These are phyloP conservation scores for Solea senegalensis DNA, from an alignment of 2,113 vertebrate genomes.

Conservation along the genomic window DNA sequence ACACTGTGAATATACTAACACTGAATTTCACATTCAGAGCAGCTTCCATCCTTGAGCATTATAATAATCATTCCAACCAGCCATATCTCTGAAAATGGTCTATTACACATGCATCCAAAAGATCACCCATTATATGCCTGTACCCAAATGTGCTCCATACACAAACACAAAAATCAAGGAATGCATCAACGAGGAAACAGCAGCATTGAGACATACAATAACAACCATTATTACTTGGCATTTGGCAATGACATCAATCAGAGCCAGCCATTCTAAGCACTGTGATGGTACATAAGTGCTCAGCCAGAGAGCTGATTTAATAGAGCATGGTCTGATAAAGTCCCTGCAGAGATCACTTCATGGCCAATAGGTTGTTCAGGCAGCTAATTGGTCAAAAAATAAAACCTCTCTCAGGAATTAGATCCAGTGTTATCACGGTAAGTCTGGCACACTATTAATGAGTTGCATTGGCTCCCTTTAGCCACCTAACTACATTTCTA, in stretches of 20 bases:
- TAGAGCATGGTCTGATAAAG: constrained; percentile 72
- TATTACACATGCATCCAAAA: constrained; percentile 2
- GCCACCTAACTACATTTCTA: constrained; percentile 62
- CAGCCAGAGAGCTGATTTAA: constrained; percentile 70
- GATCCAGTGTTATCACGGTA: constrained; percentile 51
- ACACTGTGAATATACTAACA: constrained; percentile 51
- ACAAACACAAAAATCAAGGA: background rate
- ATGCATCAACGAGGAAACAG: constrained; percentile 45
- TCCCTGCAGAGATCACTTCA: constrained; percentile 74
- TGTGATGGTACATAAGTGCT: constrained; percentile 68
- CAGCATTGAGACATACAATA: constrained; percentile 54
- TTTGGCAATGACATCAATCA: constrained; percentile 63
- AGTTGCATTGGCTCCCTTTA: constrained; percentile 60
- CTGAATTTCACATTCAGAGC: constrained; percentile 61
- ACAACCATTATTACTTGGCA: constrained; percentile 68
- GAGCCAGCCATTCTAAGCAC: constrained; percentile 51
- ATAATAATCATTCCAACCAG: constrained; percentile 49
- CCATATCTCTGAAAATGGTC: constrained; percentile 39
- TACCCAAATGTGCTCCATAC: background rate
- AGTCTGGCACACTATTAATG: constrained; percentile 66
- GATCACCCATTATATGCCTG: constrained; percentile 25
- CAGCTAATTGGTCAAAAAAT: constrained; percentile 79
- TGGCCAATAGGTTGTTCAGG: constrained; percentile 70
- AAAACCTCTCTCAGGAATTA: constrained; percentile 68
- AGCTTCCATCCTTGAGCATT: constrained; percentile 47